Evolutionary conservation across 2,113 vertebrate species (phyloP), one percentile per base, ranked within the genome.

Genomic region (Melanerpes aurifrons): DNA sequence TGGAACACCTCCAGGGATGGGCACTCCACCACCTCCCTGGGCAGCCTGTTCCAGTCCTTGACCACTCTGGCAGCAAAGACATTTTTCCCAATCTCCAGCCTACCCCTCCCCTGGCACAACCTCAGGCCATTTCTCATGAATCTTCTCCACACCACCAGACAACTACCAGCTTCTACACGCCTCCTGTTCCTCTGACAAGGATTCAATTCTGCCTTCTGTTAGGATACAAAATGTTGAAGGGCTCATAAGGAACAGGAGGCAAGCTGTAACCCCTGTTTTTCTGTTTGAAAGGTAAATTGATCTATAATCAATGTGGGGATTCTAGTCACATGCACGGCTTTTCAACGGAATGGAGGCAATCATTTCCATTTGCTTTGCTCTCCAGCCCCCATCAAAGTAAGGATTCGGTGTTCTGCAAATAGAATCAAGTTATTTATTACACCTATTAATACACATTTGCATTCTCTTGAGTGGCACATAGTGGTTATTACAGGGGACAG

Each of bases 211-310:
- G 20, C 63, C 74, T 67, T 89, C 56, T 79, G 48, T 67, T 95
- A 70, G 87, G 88, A 94, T 76, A 77, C 75, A 82, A 92, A 96
- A 94, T 85, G 53, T 91, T 93, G 95, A 81, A 82, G 90, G 54
- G 35, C 22, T 95, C 89, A 80, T 67, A 62, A 57, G 94, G 85
- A 94, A 80, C 66, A 96, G 86, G 67, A 77, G 35, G 88, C 8
- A 29, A 71, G 93, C 22, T 1, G 0, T 57, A 89, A 40, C 64
- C 96, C 73, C 37, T 56, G 74, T 61, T 56, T 81, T 81, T 69
- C 53, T 22, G 7, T 95, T 96, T 95, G 62, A 35, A 96, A 96
- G 59, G 92, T 72, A 96, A 96, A 96, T 96, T 96, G 82, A 93
- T 97, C 89, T 94, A 59, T 93, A 95, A 94, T 74, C 87, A 90